These are phyloP conservation scores for Rotaria socialis DNA, from an alignment of 2,888 invertebrate genomes.

Conservation along the genomic window DNA sequence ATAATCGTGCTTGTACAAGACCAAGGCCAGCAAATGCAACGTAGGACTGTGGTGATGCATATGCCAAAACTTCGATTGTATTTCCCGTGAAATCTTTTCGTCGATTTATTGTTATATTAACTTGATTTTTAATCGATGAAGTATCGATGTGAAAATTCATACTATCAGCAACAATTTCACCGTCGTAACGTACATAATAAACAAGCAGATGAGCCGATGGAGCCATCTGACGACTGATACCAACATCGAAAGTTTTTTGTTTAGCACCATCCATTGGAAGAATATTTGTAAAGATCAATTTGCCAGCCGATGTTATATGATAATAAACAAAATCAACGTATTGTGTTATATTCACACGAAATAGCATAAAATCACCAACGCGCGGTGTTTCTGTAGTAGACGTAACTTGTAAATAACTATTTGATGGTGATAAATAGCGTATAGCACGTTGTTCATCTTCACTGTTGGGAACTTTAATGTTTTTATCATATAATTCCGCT, in stretches of 20 bases:
- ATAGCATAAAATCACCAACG: constrained; percentile 88
- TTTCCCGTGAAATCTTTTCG: constrained; percentile 87
- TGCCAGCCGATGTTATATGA: constrained; percentile 61
- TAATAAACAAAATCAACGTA: constrained; percentile 78
- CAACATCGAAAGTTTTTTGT: constrained; percentile 62
- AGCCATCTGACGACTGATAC: constrained; percentile 67
- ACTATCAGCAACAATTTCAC: constrained; percentile 82
- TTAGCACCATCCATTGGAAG: constrained; percentile 68
- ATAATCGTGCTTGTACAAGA: constrained; percentile 34
- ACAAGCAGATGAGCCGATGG: constrained; percentile 83
- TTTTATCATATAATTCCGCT: constrained; percentile 41
- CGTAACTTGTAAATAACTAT: constrained; percentile 71
- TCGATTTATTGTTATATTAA: constrained; percentile 69
- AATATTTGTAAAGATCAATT: constrained; percentile 74
- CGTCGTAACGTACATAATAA: constrained; percentile 75
- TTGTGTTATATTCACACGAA: constrained; percentile 86
- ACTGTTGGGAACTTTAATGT: constrained; percentile 31
- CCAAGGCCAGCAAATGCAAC: constrained; percentile 79
- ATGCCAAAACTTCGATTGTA: constrained; percentile 84
- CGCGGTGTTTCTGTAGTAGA: constrained; percentile 77
- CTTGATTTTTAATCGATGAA: constrained; percentile 62
- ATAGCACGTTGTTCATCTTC: constrained; percentile 39
- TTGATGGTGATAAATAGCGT: constrained; percentile 43
- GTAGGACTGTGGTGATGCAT: constrained; percentile 87
- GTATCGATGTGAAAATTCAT: constrained; percentile 94